Conservation (phyloP, 2,113 vertebrate genomes). For the Eleginops maclovinus region DNA sequence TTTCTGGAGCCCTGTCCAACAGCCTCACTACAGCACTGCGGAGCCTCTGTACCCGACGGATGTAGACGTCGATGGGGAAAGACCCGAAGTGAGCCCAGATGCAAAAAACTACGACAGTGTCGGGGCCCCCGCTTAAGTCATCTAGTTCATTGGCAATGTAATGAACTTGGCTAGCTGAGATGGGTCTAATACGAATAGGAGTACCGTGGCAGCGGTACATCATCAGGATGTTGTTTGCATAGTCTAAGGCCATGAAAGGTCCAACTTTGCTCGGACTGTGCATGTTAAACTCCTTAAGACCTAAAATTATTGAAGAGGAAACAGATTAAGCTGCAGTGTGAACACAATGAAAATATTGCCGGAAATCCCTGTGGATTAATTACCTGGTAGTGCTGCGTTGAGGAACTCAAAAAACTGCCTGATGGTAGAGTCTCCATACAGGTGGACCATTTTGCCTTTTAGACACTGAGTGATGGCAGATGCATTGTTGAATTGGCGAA, state of each 20-base stretch:
- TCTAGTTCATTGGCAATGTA: constrained; percentile 87
- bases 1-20: too few relatives aligned
- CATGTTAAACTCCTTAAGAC: constrained; percentile 87
- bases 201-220: constrained; percentile 65
- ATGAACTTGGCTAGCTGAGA: neutral
- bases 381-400: constrained; percentile 87
- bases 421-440: too few relatives aligned
- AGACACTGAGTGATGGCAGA: too few relatives aligned
- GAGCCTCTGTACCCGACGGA: constrained; percentile 88
- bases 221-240: constrained; percentile 87
- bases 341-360: neutral
- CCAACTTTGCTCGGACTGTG: constrained; percentile 87
- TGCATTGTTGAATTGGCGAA: too few relatives aligned
- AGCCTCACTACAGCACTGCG: too few relatives aligned
- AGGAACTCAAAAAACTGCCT: constrained; percentile 95
- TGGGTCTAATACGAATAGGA: neutral
- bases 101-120: constrained; percentile 87
- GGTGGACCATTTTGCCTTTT: too few relatives aligned
- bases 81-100: constrained; percentile 95
- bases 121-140: constrained; percentile 85
- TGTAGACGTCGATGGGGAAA: constrained; percentile 90
- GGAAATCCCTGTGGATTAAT: neutral
- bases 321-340: neutral
- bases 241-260: constrained; percentile 89
- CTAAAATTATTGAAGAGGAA: constrained; percentile 70